Evolutionary conservation across 2,888 invertebrate genomes (phyloP).

Genomic region (Seira sanloemensis): DNA sequence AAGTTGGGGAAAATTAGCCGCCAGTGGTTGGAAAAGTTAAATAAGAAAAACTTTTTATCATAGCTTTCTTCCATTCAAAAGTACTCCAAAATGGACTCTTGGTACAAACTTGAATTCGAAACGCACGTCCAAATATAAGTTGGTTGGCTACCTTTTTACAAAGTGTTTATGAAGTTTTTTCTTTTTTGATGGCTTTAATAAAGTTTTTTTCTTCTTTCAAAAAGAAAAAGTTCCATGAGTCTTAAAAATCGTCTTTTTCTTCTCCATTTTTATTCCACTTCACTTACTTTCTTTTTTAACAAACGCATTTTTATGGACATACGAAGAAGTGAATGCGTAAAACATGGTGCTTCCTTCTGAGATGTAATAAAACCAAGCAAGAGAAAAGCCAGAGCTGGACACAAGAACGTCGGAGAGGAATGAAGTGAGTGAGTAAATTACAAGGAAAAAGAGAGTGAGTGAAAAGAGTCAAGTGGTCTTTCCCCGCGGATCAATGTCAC

Average conservation of each 20-base stretch:
- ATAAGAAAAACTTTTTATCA: not conserved
- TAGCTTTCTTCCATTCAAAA: not conserved
- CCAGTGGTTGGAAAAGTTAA: no score
- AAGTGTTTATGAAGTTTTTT: not conserved
- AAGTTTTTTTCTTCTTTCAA: constrained; percentile 26
- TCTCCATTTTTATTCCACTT: not conserved
- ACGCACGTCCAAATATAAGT: not conserved
- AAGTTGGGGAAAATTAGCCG: no score
- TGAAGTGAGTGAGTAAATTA: constrained; percentile 51
- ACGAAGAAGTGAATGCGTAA: constrained; percentile 15
- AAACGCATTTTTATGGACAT: constrained; percentile 14
- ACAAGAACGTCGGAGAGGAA: constrained; percentile 34
- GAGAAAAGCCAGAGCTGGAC: constrained; percentile 8
- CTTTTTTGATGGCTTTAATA: constrained; percentile 20
- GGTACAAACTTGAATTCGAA: not conserved
- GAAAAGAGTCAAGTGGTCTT: constrained; percentile 33
- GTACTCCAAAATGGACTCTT: not conserved
- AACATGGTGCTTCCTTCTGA: not conserved
- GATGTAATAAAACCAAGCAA: not conserved
- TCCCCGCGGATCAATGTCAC: constrained; percentile 54
- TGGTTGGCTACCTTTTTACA: not conserved
- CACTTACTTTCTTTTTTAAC: not conserved
- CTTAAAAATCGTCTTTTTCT: not conserved
- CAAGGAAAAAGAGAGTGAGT: constrained; percentile 21
- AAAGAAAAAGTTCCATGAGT: not conserved